Base-by-base conservation (phyloP, 2,888 invertebrate species). In the Agonopterix subpropinquella region DNA sequence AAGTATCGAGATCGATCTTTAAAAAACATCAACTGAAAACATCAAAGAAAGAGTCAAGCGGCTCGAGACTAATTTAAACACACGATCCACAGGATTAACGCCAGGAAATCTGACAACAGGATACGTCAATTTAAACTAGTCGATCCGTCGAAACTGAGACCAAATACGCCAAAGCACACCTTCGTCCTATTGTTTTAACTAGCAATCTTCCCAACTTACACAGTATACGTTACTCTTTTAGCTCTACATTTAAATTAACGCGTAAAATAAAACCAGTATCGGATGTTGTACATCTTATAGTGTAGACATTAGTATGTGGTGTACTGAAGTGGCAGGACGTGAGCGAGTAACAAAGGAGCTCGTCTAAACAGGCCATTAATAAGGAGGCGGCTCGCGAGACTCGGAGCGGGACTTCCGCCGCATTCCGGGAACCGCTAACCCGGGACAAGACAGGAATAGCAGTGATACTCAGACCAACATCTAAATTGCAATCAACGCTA, bases 321-420 rank as follows among this genome's bases (percentile, higher is more conserved):
- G 67, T 61, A 64, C 57, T 75, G 65, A 74, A 76, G 79, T 78
- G 77, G 75, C 74, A 74, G 77, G 80, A 81, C 80, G 84, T 80
- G 84, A 79, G 79, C 73, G 71, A 77, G 79, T 80, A 81, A 86
- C 85, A 83, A 87, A 86, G 82, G 80, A 80, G 80, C 77, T 72
- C 74, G 80, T 80, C 80, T 85, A 87, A 87, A 84, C 85, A 85
- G 84, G 80, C 75, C 86, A 87, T 87, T 86, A 86, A 86, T 85
- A 87, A 84, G 82, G 84, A 81, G 82, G 76, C 79, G 82, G 81
- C 73, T 76, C 73, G 72, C 72, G 71, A 70, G 79, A 71, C 62
- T 75, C 72, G 75, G 73, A 64, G 67, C 76, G 79, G 79, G 77
- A 78, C 85, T 83, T 86, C 86, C 86, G 85, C 70, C 66, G 80